Percentiles rank a stretch among this genome's conserved stretches.
Evolutionary conservation across 2,888 invertebrate species (phyloP).

Genomic region (Spodoptera exigua): DNA sequence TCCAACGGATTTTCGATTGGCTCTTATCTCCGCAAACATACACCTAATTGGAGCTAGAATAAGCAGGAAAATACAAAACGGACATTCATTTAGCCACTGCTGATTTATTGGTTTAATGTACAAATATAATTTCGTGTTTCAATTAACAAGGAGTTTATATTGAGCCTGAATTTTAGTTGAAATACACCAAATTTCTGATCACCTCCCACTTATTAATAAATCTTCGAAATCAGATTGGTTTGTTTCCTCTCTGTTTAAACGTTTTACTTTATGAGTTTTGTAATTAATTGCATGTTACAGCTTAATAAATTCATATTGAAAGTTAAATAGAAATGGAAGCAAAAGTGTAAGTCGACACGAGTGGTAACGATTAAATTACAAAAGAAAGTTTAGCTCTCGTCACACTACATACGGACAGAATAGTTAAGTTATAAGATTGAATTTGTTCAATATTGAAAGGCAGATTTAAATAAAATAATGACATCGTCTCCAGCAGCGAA

Average conservation of each 20-base stretch:
- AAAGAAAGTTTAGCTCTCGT: conserved; percentile 75
- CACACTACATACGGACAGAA: conserved; percentile 69
- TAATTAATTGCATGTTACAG: conserved; percentile 55
- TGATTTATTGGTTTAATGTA: conserved; percentile 39
- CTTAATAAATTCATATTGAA: conserved; percentile 71
- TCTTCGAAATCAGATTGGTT: conserved; percentile 1
- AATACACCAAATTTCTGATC: conserved; percentile 13
- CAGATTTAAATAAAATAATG: conserved; percentile 75
- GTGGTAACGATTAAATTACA: conserved; percentile 77
- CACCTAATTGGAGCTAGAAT: conserved; percentile 42
- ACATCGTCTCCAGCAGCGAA: conserved; percentile 81
- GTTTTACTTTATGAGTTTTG: conserved; percentile 19
- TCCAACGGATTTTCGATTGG: conserved; percentile 37
- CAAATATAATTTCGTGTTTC: conserved; percentile 34
- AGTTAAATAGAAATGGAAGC: conserved; percentile 76
- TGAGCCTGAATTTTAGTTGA: conserved; percentile 5
- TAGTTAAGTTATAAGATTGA: conserved; percentile 72
- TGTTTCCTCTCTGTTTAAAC: conserved; percentile 25
- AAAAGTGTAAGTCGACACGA: conserved; percentile 75
- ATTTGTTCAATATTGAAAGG: conserved; percentile 67
- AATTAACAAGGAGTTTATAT: conserved; percentile 26
- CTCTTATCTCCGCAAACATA: conserved; percentile 38
- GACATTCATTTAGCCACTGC: conserved; percentile 29
- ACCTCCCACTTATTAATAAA: conserved; percentile 4
- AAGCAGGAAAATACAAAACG: conserved; percentile 37